A percentile compares a stretch with the other conserved stretches of the same genome.
Evolutionary conservation across 2,888 invertebrate genomes (phyloP).

Genomic region (Cremastinae sp.): DNA sequence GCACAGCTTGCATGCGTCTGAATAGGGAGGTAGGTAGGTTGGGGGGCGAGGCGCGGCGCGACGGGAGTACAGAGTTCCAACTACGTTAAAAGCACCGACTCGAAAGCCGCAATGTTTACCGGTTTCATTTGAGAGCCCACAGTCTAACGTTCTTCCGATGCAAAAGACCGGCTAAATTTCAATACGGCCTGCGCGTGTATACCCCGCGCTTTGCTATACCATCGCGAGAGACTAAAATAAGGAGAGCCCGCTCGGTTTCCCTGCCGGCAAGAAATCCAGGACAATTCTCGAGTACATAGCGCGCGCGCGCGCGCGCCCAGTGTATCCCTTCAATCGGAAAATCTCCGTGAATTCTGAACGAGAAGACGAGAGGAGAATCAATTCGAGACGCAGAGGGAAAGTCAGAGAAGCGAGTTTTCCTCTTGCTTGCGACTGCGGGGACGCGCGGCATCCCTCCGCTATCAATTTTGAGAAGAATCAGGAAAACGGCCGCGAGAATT

Average conservation of each 20-base stretch:
- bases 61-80: conserved; percentile 64
- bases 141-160: conserved; percentile 13
- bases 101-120: conserved; percentile 59
- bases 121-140: conserved; percentile 50
- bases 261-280: too few species aligned
- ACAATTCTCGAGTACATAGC: too few species aligned
- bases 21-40: conserved; percentile 67
- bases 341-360: too few species aligned
- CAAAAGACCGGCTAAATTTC: conserved; percentile 26
- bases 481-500: too few species aligned
- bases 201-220: neutral
- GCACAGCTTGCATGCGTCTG: conserved; percentile 61
- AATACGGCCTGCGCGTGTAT: conserved; percentile 39
- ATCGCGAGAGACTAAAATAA: neutral
- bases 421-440: too few species aligned
- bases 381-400: too few species aligned
- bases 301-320: too few species aligned
- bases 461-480: too few species aligned
- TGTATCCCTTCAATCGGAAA: too few species aligned
- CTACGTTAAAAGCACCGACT: conserved; percentile 64
- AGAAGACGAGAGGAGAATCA: too few species aligned
- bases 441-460: too few species aligned
- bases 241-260: neutral
- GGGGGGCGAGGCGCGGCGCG: conserved; percentile 64
- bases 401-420: too few species aligned